Conservation (phyloP, 1,140 invertebrate genomes). For the Bombus haemorrhoidalis region DNA sequence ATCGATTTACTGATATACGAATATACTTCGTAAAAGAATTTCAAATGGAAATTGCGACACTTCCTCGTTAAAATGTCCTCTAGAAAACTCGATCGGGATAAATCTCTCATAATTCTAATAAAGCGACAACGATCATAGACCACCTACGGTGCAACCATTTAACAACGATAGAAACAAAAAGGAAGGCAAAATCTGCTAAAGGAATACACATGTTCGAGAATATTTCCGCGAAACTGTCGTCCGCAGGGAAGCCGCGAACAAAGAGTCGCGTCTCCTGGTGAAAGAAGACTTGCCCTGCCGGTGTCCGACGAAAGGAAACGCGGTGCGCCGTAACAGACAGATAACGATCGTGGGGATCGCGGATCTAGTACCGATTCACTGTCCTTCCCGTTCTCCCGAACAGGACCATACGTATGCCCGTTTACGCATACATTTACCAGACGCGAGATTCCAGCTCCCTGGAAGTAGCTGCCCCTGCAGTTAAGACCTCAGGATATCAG, state of each 20-base stretch:
- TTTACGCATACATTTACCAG: conserved; percentile 41
- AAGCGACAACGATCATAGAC: background rate
- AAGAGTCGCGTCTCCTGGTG: conserved; percentile 22
- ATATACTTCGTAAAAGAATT: no score
- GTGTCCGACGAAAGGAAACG: conserved; percentile 62
- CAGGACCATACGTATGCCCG: conserved; percentile 50
- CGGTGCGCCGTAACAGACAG: conserved; percentile 41
- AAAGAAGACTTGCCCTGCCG: conserved; percentile 35
- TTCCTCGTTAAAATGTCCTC: background rate
- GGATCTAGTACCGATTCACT: conserved; percentile 55
- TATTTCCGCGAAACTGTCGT: conserved; percentile 64
- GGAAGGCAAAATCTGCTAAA: background rate
- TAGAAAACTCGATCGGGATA: background rate
- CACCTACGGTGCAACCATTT: background rate
- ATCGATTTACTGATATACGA: no score
- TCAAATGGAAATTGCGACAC: background rate
- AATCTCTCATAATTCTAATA: no score
- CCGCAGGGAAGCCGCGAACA: conserved; percentile 38
- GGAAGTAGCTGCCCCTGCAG: conserved; percentile 68
- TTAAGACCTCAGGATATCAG: conserved; percentile 68
- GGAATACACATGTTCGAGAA: conserved; percentile 35
- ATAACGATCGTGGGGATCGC: conserved; percentile 59
- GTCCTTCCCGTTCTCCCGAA: conserved; percentile 37
- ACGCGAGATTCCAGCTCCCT: conserved; percentile 63
- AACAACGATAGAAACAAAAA: background rate